Percentiles rank a stretch among this genome's conserved stretches.
phyloP scores from a whole-genome alignment of 92 coral and sea anemone genomes.

The Meandrina meandrites region DNA sequence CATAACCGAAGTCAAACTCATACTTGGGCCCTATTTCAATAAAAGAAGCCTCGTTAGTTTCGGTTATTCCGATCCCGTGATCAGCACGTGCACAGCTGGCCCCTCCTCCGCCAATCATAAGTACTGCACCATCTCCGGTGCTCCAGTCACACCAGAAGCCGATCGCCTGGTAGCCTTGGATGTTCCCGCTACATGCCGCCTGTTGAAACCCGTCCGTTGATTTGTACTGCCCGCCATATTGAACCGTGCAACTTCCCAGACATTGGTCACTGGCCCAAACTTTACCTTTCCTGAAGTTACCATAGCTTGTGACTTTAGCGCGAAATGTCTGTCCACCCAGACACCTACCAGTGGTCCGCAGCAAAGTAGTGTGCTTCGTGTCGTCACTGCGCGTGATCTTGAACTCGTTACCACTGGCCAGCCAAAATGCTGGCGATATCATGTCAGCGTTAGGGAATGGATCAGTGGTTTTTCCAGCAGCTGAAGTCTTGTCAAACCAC shows the following conservation, averaged over 20 bases:
- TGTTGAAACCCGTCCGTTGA: background rate
- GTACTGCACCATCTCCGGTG: background rate
- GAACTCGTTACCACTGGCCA: background rate
- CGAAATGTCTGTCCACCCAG: too few relatives aligned
- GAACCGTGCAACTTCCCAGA: background rate
- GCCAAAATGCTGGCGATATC: background rate
- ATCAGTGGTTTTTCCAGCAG: background rate
- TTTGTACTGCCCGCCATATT: slow-evolving; percentile 1
- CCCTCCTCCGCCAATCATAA: background rate
- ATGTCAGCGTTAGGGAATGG: background rate
- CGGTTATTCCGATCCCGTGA: background rate
- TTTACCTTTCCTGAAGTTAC: background rate
- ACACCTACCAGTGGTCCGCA: too few relatives aligned
- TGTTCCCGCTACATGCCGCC: background rate
- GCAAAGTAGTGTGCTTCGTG: too few relatives aligned
- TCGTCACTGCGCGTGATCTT: too few relatives aligned
- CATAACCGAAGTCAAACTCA: too few relatives aligned
- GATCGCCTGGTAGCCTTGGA: background rate
- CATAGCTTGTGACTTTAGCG: background rate
- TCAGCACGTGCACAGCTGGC: background rate
- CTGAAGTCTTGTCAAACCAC: background rate
- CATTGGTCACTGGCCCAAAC: background rate
- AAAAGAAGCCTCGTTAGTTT: background rate
- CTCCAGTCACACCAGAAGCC: background rate
- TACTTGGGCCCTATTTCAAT: too few relatives aligned